Conservation (phyloP, 2,797 vertebrate genomes). For the Rhynchonycteris naso region DNA sequence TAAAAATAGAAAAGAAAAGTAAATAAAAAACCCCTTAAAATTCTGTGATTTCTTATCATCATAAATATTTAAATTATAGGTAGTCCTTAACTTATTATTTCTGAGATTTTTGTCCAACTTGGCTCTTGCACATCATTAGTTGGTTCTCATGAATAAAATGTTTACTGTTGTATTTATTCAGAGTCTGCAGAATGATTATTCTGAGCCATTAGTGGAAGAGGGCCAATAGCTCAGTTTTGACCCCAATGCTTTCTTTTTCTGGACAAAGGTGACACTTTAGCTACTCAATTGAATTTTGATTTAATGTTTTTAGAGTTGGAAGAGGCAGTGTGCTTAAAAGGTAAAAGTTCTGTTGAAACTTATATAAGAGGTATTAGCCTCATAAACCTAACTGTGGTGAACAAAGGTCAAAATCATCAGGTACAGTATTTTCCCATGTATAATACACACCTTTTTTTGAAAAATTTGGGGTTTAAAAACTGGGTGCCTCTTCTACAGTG, state of each 20-base stretch:
- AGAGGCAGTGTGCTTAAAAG: not conserved
- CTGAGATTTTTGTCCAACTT: constrained; percentile 13
- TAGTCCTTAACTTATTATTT: not conserved
- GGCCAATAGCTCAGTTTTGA: not conserved
- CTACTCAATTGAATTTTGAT: constrained; percentile 33
- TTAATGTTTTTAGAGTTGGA: not conserved
- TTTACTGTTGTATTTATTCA: not conserved
- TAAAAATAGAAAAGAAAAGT: too few relatives aligned
- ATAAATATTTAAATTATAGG: constrained; percentile 10
- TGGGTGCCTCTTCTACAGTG: too few relatives aligned
- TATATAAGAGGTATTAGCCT: not conserved
- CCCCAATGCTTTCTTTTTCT: not conserved
- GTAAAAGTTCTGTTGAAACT: not conserved
- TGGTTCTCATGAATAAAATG: constrained; percentile 22
- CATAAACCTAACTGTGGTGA: not conserved
- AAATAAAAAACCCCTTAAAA: too few relatives aligned
- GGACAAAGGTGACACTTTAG: not conserved
- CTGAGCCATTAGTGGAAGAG: not conserved
- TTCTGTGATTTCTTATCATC: not conserved
- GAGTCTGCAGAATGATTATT: not conserved
- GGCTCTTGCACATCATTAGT: not conserved
- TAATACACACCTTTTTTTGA: too few relatives aligned
- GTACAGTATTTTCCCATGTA: too few relatives aligned
- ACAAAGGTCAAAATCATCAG: constrained; percentile 1
- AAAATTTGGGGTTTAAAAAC: too few relatives aligned